Base-by-base conservation (phyloP, 2,113 vertebrate genomes). In the Malaclemys terrapin region DNA sequence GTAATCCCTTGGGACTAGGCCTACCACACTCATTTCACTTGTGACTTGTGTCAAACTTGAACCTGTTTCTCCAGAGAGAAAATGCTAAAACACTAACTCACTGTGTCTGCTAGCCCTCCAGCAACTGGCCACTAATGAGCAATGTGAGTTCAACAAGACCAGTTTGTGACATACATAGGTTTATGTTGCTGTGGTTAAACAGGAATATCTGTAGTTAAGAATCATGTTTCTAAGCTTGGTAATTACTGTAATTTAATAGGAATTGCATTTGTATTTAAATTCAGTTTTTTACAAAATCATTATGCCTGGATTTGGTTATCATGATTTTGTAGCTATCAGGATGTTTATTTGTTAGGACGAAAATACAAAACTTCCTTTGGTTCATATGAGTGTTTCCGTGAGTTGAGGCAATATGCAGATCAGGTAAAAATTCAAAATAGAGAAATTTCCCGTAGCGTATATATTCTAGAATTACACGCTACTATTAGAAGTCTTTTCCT, bases 21-120 rank as follows among this genome's bases (percentile, higher is more conserved):
- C 92, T 93, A 92, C 82, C 88, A 56, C 97, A 96, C 93, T 98
- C 52, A 0, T 95, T 97, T 93, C 95, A 89, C 87, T 96, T 96
- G 95, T 96, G 96, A 93, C 96, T 97, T 79, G 49, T 17, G 82
- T 50, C 94, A 91, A 89, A 92, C 86, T 90, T 94, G 91, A 95
- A 93, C 90, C 50, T 75, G 1, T 82, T 93, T 93, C 85, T 97
- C 90, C 54, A 56, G 90, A 90, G 84, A 83, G 90, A 88, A 82
- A 62, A n/a, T 56, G 42, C 47, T 76, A 53, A 84, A 92, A 80
- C n/a, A 88, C 89, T 89, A 85, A 93, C 85, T 83, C 82, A 59
- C 75, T 92, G 1, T 53, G 5, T 81, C 42, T 83, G 80, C 62
- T 83, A 35, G 69, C 91, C 42, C 79, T 84, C 80, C 84, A 86